A percentile compares a stretch with the other conserved stretches of the same genome.
These are phyloP conservation scores for Balanococcus diminutus DNA, from an alignment of 2,888 invertebrate genomes.

Conservation along the genomic window DNA sequence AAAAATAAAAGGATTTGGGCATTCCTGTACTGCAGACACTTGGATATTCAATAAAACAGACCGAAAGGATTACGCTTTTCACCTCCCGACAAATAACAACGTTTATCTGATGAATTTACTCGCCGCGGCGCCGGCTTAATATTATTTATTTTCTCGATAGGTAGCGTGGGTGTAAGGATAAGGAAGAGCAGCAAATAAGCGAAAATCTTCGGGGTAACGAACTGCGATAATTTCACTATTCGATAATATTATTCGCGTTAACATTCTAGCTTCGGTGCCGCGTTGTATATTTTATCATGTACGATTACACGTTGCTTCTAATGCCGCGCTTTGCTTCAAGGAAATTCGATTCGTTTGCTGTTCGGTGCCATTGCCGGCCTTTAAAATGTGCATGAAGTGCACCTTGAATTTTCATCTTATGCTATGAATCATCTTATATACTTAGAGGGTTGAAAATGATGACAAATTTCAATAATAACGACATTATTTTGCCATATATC, in stretches of 20 bases:
- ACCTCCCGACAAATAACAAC: conserved; percentile 3
- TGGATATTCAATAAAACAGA: neutral
- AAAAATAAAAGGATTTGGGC: no score
- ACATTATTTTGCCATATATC: neutral
- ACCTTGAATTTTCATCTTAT: neutral
- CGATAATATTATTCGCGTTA: conserved; percentile 5
- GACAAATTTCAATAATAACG: neutral
- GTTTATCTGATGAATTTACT: conserved; percentile 9
- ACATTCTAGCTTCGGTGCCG: neutral
- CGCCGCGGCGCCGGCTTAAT: conserved; percentile 14
- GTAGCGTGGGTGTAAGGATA: neutral
- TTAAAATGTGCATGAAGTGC: neutral
- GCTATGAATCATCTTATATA: neutral
- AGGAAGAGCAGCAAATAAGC: neutral
- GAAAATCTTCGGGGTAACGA: conserved; percentile 19
- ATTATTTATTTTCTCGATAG: conserved; percentile 8
- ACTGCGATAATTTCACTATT: conserved; percentile 23
- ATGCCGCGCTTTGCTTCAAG: neutral
- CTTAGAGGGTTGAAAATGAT: neutral
- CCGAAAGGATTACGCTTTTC: neutral
- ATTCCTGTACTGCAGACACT: no score
- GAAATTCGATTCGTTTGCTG: neutral
- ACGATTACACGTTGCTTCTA: neutral
- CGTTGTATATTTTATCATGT: conserved; percentile 19
- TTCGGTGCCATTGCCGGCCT: neutral